Evolutionary conservation across 1,140 invertebrate genomes (phyloP).

Genomic region (Brachionus sp.): DNA sequence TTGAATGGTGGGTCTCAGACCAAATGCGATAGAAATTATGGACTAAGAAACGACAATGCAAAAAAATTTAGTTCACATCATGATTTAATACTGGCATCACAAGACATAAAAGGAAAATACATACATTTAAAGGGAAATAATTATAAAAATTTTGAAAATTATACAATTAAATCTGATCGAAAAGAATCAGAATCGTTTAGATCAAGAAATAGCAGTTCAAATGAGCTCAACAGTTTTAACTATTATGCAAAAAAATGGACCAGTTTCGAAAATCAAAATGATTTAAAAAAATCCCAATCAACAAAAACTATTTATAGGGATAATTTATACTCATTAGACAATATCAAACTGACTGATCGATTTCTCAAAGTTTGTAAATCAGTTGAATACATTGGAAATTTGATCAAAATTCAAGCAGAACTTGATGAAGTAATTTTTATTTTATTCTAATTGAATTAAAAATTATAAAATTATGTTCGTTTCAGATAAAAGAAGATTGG

Average conservation of each 20-base stretch:
- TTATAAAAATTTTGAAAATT: background rate
- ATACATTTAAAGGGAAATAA: background rate
- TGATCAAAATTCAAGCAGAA: constrained; percentile 25
- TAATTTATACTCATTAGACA: background rate
- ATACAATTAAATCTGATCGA: background rate
- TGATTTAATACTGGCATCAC: background rate
- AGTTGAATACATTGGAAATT: background rate
- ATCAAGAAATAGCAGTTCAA: background rate
- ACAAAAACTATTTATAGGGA: background rate
- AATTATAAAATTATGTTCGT: background rate
- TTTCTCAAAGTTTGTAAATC: constrained; percentile 24
- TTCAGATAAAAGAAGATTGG: constrained; percentile 60
- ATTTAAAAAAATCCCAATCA: constrained; percentile 3
- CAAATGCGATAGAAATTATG: background rate
- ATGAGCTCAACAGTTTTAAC: background rate
- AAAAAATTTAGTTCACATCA: background rate
- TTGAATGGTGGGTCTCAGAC: background rate
- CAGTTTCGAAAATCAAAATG: background rate
- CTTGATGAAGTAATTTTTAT: constrained; percentile 29
- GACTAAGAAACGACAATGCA: background rate
- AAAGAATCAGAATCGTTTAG: background rate
- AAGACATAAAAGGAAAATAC: background rate
- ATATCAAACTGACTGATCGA: background rate
- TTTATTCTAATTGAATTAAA: background rate
- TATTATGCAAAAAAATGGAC: constrained; percentile 15